Conservation (phyloP, 2,888 invertebrate genomes). For the Pheosia tremula region DNA sequence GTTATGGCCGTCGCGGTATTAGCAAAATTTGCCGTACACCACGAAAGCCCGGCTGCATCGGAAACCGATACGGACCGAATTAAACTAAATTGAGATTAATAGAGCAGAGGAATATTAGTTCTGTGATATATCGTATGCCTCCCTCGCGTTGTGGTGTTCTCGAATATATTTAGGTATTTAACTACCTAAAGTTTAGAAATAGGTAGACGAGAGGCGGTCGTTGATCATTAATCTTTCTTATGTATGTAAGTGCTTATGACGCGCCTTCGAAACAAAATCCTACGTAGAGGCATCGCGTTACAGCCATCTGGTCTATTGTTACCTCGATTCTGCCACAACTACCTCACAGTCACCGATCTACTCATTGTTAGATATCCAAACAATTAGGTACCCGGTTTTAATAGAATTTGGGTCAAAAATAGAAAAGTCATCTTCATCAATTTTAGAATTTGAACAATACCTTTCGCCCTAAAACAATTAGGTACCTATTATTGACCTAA, state of each 20-base stretch:
- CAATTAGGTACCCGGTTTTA: slow-evolving; percentile 10
- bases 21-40: slow-evolving; percentile 33
- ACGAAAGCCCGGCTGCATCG: slow-evolving; percentile 25
- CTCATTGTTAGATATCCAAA: slow-evolving; percentile 10
- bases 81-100: slow-evolving; percentile 30
- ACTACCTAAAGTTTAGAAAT: slow-evolving; percentile 20
- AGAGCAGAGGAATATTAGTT: not conserved
- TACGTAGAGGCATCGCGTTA: slow-evolving; percentile 9
- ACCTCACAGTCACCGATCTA: slow-evolving; percentile 8
- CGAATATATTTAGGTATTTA: slow-evolving; percentile 5
- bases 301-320: slow-evolving; percentile 12
- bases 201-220: slow-evolving; percentile 16
- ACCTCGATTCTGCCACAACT: slow-evolving; percentile 6
- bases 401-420: slow-evolving; percentile 13
- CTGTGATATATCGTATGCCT: too few species aligned
- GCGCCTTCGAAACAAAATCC: slow-evolving; percentile 10
- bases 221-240: slow-evolving; percentile 28
- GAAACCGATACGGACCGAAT: slow-evolving; percentile 28
- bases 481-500: not conserved
- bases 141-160: not conserved
- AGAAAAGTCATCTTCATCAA: slow-evolving; percentile 14
- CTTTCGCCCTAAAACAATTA: not conserved
- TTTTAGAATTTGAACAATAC: slow-evolving; percentile 10
- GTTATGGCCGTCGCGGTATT: slow-evolving; percentile 35
- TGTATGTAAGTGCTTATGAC: slow-evolving; percentile 14